Conservation (phyloP, 1,140 invertebrate species). For the Doryteuthis pealeii region DNA sequence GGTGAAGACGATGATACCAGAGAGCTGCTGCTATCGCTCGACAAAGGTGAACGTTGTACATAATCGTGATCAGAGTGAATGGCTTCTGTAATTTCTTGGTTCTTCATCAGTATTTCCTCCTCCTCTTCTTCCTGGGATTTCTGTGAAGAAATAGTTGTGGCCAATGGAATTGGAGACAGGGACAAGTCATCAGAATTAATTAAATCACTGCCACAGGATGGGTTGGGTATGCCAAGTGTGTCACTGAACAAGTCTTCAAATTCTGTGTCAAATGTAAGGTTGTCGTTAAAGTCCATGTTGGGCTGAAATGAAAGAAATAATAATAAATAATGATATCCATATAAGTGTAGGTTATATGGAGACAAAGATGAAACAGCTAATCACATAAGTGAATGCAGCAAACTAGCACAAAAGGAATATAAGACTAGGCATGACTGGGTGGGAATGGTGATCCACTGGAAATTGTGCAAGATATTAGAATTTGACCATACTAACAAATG, state of each 20-base stretch:
- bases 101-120: background rate
- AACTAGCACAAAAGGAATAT: no score
- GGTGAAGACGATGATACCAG: background rate
- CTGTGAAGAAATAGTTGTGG: background rate
- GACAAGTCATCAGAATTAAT: background rate
- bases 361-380: no score
- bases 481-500: no score
- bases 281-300: background rate
- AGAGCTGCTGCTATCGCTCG: background rate
- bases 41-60: conserved; percentile 7
- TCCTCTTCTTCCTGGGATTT: no score
- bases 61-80: conserved; percentile 9
- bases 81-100: conserved; percentile 6
- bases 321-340: background rate
- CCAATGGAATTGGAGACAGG: conserved; percentile 3
- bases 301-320: background rate
- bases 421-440: no score
- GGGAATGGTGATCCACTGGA: no score
- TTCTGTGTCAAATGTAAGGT: conserved; percentile 2
- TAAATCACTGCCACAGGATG: background rate
- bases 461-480: no score
- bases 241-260: conserved; percentile 12
- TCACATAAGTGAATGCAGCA: no score
- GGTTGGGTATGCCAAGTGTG: background rate
- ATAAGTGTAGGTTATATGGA: no score